phyloP scores from a whole-genome alignment of 2,888 invertebrate genomes.

The Acleris cristana region DNA sequence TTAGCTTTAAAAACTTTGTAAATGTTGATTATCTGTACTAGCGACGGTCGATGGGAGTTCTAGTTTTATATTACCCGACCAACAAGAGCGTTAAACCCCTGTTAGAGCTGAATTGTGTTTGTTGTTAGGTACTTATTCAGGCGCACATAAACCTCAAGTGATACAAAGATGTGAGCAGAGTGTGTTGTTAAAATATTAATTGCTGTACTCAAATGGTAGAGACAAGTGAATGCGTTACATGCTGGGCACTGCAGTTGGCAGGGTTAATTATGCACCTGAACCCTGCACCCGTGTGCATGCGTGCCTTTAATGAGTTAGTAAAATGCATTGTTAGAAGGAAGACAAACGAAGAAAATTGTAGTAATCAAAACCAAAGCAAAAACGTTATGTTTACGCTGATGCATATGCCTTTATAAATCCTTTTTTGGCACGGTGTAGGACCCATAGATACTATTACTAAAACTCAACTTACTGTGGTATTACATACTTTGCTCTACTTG shows the following conservation, averaged over 20 bases:
- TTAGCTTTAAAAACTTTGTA: conserved; percentile 36
- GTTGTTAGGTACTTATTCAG: conserved; percentile 26
- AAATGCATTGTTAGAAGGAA: too few species aligned
- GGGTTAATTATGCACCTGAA: not conserved
- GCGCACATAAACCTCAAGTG: conserved; percentile 25
- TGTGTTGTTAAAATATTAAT: conserved; percentile 18
- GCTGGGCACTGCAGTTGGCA: not conserved
- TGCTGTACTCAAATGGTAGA: not conserved
- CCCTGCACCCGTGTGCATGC: too few species aligned
- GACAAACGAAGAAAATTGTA: too few species aligned
- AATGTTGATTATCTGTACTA: conserved; percentile 31
- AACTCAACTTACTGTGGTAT: too few species aligned
- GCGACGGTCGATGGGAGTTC: conserved; percentile 18
- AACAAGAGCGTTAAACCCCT: conserved; percentile 34
- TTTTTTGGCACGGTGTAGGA: too few species aligned
- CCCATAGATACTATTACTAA: too few species aligned
- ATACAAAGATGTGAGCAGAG: conserved; percentile 20
- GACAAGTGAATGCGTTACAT: not conserved
- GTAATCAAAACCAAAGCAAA: too few species aligned
- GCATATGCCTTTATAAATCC: too few species aligned
- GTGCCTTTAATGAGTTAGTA: too few species aligned
- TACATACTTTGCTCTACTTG: too few species aligned
- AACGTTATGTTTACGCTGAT: too few species aligned
- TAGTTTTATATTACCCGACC: conserved; percentile 23
- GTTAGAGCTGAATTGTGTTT: conserved; percentile 31